Evolutionary conservation across 2,888 invertebrate genomes (phyloP), one percentile per base, ranked within the genome.

Genomic region (Lycophotia porphyrea): DNA sequence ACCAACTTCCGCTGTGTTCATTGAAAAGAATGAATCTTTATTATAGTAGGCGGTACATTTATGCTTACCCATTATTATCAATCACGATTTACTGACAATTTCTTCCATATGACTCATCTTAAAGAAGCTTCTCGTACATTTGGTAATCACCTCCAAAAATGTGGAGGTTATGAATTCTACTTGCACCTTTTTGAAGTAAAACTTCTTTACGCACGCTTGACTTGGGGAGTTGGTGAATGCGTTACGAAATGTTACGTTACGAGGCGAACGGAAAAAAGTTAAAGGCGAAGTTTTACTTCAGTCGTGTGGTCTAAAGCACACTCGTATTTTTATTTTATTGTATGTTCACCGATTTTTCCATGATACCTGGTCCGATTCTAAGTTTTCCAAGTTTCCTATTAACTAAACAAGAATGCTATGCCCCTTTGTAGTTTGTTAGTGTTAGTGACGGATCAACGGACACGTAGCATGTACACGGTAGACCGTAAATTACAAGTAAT

Each of bases 1-100:
- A 80, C 39, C 49, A n/a, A 24, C n/a, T 49, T 79, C 79, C 79
- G 68, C 9, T 0, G 21, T 36, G 24, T 3, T 81, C 34, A 80
- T 81, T 66, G 71, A 66, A 71, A 52, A 76, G 27, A 80, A 71
- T 79, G 63, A 79, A 69, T 69, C 36, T 36, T 78, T 79, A 79
- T 75, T 68, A 42, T 0, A 36, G 81, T 63, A 34, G 75, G 61
- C 18, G 78, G 42, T 68, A n/a, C 15, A 24, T n/a, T 24, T 2
- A 49, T 52, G 8, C 13, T 11, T 34, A 49, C 11, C 1, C 31
- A 58, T 31, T 27, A 36, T 52, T 36, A 73, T 78, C 80, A 80
- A 67, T 80, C 75, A 55, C 15, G 36, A 74, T 78, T 80, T 65
- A 79, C 15, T 60, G 11, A 64, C 15, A 47, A 61, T 49, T 65